These are phyloP conservation scores for Gulo gulo DNA, from an alignment of 2,113 vertebrate species.

Conservation along the genomic window DNA sequence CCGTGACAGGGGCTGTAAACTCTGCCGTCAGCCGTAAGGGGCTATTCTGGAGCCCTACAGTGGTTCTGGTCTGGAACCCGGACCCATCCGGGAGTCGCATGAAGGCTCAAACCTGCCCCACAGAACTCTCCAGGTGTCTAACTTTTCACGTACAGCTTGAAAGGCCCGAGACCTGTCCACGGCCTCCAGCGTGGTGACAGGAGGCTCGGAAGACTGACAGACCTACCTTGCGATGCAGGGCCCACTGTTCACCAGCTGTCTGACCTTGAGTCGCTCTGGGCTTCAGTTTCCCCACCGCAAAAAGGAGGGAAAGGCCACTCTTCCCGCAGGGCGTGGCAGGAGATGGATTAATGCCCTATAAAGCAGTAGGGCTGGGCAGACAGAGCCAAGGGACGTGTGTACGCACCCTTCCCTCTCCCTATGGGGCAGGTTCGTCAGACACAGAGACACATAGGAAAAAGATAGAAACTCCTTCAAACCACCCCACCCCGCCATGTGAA, in stretches of 20 bases:
- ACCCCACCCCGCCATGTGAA: neutral
- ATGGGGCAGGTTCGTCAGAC: neutral
- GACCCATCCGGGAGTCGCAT: neutral
- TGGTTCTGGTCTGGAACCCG: neutral
- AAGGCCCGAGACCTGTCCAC: neutral
- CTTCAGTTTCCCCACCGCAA: neutral
- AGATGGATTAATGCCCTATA: neutral
- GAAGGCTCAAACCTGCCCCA: neutral
- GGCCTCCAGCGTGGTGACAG: neutral
- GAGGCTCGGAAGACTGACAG: neutral
- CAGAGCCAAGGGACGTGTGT: neutral
- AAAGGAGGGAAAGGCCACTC: neutral
- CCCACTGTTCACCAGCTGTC: neutral
- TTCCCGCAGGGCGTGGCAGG: neutral
- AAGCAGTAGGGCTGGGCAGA: neutral
- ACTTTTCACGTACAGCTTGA: neutral
- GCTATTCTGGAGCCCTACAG: neutral
- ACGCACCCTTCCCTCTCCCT: neutral
- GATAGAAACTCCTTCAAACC: neutral
- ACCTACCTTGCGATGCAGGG: neutral
- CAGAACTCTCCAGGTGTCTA: neutral
- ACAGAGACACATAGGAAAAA: neutral
- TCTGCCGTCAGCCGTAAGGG: no score
- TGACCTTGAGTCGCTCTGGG: neutral
- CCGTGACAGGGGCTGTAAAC: neutral